Evolutionary conservation across 1,140 invertebrate species (phyloP), one percentile per base, ranked within the genome.

Genomic region (Elymnias hypermnestra): DNA sequence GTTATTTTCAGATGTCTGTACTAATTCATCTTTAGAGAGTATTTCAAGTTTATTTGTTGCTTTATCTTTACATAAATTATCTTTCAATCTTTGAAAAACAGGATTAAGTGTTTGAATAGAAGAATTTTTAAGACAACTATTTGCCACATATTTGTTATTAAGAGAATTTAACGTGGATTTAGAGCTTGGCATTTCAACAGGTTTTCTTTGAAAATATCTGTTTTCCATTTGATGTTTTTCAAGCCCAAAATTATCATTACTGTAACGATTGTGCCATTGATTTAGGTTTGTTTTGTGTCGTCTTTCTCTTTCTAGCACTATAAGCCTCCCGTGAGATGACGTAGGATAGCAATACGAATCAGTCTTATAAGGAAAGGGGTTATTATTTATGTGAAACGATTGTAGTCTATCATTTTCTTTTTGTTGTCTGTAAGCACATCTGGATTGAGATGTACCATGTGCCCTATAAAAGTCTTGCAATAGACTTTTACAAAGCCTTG

Each of bases 291-390:
- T 10, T 5, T 39, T 31, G 19, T 21, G 35, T 52, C 38, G 13
- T 51, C 39, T 44, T 41, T 67, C 59, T 48, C 29, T 60, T 22
- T 65, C 44, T 23, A 64, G 33, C 29, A 59, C 55, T 17, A 55
- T 53, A 2, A 62, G 6, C 13, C 59, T 57, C 2, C 53, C 68
- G 46, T 63, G 56, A 2, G 74, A 74, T 12, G 63, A 60, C 14
- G 53, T 72, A 6, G 65, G 63, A 62, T 54, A 75, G 28, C 63
- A 68, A 23, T 53, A 26, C 4, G 25, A 22, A 22, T 65, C 38
- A 38, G 29, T 57, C 25, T 44, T 31, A 50, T 38, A 52, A 12
- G 43, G 43, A 13, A 17, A 12, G 6, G n/a, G 3, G 5, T 43
- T 5, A 10, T 23, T 38, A n/a, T n/a, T n/a, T n/a, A n/a, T n/a